Percentiles rank a stretch among this genome's conserved stretches.
phyloP scores from a whole-genome alignment of 2,113 vertebrate genomes.

The Microcebus jonahi region DNA sequence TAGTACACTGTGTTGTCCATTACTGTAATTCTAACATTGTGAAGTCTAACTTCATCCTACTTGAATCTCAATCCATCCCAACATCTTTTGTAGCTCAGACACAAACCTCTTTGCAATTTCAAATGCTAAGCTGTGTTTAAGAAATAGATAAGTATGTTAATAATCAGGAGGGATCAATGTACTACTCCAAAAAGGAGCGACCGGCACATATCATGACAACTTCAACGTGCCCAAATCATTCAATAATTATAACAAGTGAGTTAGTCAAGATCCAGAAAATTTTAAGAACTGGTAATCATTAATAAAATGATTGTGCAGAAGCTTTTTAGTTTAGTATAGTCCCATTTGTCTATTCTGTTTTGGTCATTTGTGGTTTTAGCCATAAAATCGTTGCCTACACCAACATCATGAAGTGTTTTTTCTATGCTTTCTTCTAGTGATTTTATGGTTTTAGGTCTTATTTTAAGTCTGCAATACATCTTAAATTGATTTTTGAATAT shows the following conservation, averaged over 20 bases:
- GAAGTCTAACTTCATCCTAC: background rate
- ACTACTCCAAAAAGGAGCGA: background rate
- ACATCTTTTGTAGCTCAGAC: background rate
- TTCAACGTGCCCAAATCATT: rapidly evolving
- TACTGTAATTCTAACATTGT: background rate
- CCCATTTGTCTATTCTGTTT: background rate
- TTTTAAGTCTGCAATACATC: background rate
- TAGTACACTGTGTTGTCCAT: rapidly evolving
- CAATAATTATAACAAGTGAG: background rate
- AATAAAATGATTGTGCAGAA: background rate
- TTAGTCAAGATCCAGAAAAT: background rate
- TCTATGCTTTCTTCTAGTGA: background rate
- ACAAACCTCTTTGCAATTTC: background rate
- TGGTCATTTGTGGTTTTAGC: background rate
- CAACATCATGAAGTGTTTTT: background rate
- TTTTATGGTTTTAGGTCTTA: background rate
- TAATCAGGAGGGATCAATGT: background rate
- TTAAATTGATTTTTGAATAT: background rate
- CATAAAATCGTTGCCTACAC: background rate
- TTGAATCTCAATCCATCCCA: background rate
- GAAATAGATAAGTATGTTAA: background rate
- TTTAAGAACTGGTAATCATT: background rate
- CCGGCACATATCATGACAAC: background rate
- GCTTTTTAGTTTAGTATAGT: background rate
- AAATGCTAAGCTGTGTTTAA: background rate